Percentiles rank a stretch among this genome's conserved stretches.
Evolutionary conservation across 2,888 invertebrate genomes (phyloP).

Genomic region (Ochlodes sylvanus): DNA sequence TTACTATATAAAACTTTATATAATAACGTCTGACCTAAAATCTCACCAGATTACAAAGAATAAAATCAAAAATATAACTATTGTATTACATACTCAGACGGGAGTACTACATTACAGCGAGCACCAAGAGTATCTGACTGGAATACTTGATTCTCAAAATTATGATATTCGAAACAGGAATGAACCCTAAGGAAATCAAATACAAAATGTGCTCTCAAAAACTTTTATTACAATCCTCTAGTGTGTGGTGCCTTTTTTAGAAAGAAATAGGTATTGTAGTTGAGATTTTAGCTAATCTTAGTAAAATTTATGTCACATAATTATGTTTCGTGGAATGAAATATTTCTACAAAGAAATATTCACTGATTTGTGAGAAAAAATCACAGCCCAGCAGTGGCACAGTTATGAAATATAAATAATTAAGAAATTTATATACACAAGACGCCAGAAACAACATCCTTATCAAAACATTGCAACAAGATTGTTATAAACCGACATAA

Average conservation of each 20-base stretch:
- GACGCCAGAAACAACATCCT: not conserved
- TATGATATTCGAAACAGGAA: constrained; percentile 36
- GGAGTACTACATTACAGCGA: constrained; percentile 5
- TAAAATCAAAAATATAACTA: not conserved
- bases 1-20: not conserved
- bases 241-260: constrained; percentile 22
- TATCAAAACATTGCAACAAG: constrained; percentile 10
- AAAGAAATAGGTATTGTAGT: constrained; percentile 6
- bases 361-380: too few species aligned
- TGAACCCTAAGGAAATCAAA: constrained; percentile 35
- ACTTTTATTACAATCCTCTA: constrained; percentile 28
- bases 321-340: too few species aligned
- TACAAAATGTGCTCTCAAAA: constrained; percentile 29
- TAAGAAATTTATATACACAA: too few species aligned
- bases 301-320: too few species aligned
- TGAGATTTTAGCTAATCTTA: not conserved
- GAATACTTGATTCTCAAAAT: constrained; percentile 33
- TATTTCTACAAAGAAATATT: too few species aligned
- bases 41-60: not conserved
- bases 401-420: too few species aligned
- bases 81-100: not conserved
- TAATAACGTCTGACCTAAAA: not conserved
- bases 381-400: too few species aligned
- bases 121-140: constrained; percentile 37
- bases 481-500: constrained; percentile 36